A percentile compares a stretch with the other conserved stretches of the same genome.
phyloP scores from a whole-genome alignment of 2,888 invertebrate species.

The Brachypalpus laphriformis region DNA sequence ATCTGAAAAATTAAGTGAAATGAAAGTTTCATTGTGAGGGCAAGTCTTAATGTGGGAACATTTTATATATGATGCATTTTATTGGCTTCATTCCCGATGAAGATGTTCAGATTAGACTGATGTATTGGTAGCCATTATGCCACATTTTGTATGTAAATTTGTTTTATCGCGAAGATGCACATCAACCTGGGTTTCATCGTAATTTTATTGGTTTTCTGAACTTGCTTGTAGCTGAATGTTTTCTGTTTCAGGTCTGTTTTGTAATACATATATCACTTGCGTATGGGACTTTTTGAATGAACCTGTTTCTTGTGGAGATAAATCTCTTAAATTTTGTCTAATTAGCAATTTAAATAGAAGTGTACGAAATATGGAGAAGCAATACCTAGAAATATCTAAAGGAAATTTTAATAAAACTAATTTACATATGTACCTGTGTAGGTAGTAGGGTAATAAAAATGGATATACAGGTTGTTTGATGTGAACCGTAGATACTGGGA shows the following conservation, averaged over 20 bases:
- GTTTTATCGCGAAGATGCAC: not conserved
- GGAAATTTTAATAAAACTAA: too few relatives aligned
- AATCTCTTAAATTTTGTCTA: too few relatives aligned
- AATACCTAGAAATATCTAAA: too few relatives aligned
- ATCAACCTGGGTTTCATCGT: not conserved
- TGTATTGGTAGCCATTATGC: not conserved
- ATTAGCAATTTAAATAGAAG: too few relatives aligned
- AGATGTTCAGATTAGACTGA: not conserved
- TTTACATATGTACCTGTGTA: too few relatives aligned
- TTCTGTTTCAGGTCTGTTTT: not conserved
- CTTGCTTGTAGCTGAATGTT: not conserved
- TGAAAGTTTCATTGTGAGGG: conserved; percentile 46
- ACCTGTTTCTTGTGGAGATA: not conserved
- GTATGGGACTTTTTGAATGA: not conserved
- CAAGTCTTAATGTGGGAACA: conserved; percentile 27
- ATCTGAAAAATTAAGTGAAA: conserved; percentile 42
- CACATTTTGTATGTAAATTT: not conserved
- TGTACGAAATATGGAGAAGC: too few relatives aligned
- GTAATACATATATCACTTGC: not conserved
- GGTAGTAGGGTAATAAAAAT: too few relatives aligned
- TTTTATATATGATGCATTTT: conserved; percentile 29
- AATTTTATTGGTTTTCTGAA: not conserved
- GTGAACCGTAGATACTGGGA: too few relatives aligned
- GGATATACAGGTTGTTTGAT: too few relatives aligned
- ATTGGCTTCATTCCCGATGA: conserved; percentile 11